phyloP scores from a whole-genome alignment of 2,797 vertebrate species.

The Graptemys geographica region DNA sequence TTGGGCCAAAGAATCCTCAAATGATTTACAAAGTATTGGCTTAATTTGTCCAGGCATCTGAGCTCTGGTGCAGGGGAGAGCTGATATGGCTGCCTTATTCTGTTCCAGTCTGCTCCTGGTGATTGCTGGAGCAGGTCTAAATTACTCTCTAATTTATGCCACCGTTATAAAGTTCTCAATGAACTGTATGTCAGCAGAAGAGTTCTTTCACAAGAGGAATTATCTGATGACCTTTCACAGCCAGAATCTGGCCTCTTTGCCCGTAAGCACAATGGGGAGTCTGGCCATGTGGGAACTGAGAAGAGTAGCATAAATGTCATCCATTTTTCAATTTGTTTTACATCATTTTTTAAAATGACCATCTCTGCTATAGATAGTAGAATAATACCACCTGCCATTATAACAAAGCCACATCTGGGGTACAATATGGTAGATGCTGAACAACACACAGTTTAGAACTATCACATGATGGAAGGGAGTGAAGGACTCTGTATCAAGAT shows the following conservation, averaged over 20 bases:
- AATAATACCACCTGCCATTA: background rate
- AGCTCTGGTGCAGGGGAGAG: background rate
- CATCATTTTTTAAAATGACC: background rate
- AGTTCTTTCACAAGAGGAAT: conserved; percentile 39
- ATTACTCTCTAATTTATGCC: conserved; percentile 8
- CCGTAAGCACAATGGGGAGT: no score
- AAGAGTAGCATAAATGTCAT: no score
- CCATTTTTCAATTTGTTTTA: background rate
- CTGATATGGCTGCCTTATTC: background rate
- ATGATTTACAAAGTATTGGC: background rate
- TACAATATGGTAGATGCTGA: background rate
- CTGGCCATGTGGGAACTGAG: no score
- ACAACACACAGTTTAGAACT: background rate
- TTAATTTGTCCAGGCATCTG: background rate
- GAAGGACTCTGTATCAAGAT: background rate
- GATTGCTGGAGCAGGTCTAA: conserved; percentile 10
- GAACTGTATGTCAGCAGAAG: conserved; percentile 52
- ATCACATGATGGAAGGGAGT: background rate
- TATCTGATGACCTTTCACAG: conserved; percentile 11
- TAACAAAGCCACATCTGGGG: background rate
- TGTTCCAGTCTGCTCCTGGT: conserved; percentile 9
- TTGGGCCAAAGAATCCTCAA: background rate
- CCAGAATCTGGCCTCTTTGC: conserved; percentile 5
- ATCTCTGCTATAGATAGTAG: background rate
- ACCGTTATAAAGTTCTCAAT: conserved; percentile 11